Conservation (phyloP, 2,797 vertebrate species). For the Vipera latastei region DNA sequence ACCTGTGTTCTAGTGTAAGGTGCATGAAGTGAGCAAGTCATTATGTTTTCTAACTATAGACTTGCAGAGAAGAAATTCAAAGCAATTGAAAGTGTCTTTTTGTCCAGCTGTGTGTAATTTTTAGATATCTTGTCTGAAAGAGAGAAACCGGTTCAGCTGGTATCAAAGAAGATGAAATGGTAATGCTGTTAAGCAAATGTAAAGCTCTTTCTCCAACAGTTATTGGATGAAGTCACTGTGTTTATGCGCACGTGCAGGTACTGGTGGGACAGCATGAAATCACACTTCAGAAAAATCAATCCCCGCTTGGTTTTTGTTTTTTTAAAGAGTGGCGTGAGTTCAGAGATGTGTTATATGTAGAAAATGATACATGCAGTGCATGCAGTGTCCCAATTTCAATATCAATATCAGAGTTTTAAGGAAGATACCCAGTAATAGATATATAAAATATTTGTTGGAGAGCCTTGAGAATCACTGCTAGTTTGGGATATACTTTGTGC, state of each 20-base stretch:
- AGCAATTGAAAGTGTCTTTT: background rate
- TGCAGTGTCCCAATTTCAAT: background rate
- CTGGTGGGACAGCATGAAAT: background rate
- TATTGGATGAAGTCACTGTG: background rate
- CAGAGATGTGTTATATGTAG: background rate
- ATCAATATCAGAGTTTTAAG: background rate
- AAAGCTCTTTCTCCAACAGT: background rate
- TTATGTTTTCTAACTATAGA: background rate
- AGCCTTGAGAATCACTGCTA: background rate
- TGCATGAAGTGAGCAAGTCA: background rate
- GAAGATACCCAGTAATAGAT: background rate
- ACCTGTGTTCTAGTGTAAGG: no score
- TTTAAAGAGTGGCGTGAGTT: background rate
- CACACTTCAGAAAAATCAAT: background rate
- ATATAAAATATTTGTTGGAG: background rate
- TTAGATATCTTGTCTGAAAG: slow-evolving; percentile 7
- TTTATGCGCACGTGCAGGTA: background rate
- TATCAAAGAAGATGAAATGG: slow-evolving; percentile 9
- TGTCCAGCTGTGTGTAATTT: background rate
- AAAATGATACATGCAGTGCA: background rate
- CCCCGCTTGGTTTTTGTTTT: background rate
- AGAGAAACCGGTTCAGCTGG: background rate
- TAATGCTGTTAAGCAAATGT: slow-evolving; percentile 2
- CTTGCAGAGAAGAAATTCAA: background rate
- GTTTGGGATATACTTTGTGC: background rate